Evolutionary conservation across 2,888 invertebrate species (phyloP).

Genomic region (Apotomis capreana): DNA sequence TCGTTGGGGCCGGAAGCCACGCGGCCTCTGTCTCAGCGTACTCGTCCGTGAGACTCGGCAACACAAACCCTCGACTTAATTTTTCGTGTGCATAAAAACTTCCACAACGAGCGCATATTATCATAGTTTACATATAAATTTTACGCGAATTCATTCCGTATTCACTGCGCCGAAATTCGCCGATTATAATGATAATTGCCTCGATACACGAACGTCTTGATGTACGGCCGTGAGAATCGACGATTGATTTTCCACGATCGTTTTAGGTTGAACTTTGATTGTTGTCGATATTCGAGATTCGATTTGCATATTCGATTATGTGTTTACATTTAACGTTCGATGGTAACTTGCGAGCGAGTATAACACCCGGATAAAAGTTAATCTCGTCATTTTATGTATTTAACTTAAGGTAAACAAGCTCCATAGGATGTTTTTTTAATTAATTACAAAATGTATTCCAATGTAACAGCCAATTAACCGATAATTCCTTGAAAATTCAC

Average conservation of each 20-base stretch:
- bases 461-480: slow-evolving; percentile 11
- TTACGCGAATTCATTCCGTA: slow-evolving; percentile 81
- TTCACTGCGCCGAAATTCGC: slow-evolving; percentile 73
- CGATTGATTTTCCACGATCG: slow-evolving; percentile 77
- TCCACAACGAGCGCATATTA: slow-evolving; percentile 75
- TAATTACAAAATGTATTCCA: slow-evolving; percentile 6
- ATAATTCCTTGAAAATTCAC: slow-evolving; percentile 11
- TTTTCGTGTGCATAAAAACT: slow-evolving; percentile 65
- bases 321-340: background rate
- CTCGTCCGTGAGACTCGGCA: slow-evolving; percentile 78
- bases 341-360: slow-evolving; percentile 17
- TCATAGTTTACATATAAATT: slow-evolving; percentile 84
- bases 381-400: slow-evolving; percentile 15
- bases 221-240: slow-evolving; percentile 80
- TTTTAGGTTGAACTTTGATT: slow-evolving; percentile 63
- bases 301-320: slow-evolving; percentile 64
- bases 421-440: slow-evolving; percentile 2
- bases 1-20: slow-evolving; percentile 81
- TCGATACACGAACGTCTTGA: slow-evolving; percentile 78
- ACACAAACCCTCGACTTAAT: slow-evolving; percentile 63
- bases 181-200: slow-evolving; percentile 81
- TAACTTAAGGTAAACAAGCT: slow-evolving; percentile 24
- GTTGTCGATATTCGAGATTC: slow-evolving; percentile 59
- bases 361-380: slow-evolving; percentile 20
- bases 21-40: slow-evolving; percentile 80